Base-by-base conservation (phyloP, 2,888 invertebrate species). In the Danaus chrysippus region DNA sequence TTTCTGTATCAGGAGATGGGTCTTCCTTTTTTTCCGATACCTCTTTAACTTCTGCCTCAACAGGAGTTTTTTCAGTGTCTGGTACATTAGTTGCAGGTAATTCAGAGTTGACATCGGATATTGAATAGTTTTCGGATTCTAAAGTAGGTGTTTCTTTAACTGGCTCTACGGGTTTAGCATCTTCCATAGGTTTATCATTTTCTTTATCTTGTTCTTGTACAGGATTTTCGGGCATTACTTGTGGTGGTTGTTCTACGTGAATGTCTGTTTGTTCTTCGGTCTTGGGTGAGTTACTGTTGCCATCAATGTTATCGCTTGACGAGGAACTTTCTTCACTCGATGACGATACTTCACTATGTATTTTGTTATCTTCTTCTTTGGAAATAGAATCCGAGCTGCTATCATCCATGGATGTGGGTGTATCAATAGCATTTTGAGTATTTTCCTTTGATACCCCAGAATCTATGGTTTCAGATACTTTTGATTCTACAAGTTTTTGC, bases 311-410 rank as follows among this genome's bases (percentile, higher is more conserved):
- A 59, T 89, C 91, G 78, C 88, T 89, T 11, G 88, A 88, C 42
- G 87, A 87, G 19, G 88, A 90, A 70, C 87, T 90, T 69, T 89
- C 89, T 69, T 90, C 91, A 74, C 87, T 89, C 44, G 89, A 87
- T 53, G 85, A 84, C 54, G 79, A 83, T 1, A 86, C 79, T 74
- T 90, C 89, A 62, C 83, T 79, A 58, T 82, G 78, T 13, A 78
- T 74, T 73, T 87, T 87, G 12, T 76, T 70, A 54, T 90, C 88
- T 52, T 86, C 84, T 64, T 87, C 87, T 74, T 87, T 87, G 34
- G 69, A 70, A 57, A 67, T 75, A n/a, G 84, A 83, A 70, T 87
- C 86, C 19, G 86, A 83, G 71, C 84, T 87, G 67, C 77, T 87
- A 67, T 88, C 88, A 67, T 85, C 86, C 62, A 65, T 65, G 34